Conservation (phyloP, 2,888 invertebrate genomes). For the Macrophya alboannulata region DNA sequence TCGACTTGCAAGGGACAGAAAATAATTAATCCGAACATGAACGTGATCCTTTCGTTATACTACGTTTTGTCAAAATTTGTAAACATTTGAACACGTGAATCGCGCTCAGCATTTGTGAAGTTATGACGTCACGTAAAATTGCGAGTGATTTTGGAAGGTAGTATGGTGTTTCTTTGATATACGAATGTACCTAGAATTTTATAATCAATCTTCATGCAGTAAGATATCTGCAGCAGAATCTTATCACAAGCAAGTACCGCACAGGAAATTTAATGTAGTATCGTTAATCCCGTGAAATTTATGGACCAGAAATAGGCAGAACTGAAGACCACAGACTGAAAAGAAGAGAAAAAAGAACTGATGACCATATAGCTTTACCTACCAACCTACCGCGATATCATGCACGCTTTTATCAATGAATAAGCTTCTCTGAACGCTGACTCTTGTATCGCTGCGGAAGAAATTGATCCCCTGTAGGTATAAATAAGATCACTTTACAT, state of each 20-base stretch:
- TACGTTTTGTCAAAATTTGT: background rate
- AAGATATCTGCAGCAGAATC: background rate
- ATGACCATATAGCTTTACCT: background rate
- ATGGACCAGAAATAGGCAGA: background rate
- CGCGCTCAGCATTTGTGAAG: background rate
- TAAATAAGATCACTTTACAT: conserved; percentile 21
- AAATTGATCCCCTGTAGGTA: background rate
- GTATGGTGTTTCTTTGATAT: no score
- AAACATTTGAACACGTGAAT: background rate
- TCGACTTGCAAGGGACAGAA: background rate
- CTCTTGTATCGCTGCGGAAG: background rate
- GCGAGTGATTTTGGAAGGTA: background rate
- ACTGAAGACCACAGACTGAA: background rate
- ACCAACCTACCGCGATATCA: background rate
- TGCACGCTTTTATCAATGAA: background rate
- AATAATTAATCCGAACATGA: background rate
- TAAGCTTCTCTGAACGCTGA: background rate
- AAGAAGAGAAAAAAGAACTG: background rate
- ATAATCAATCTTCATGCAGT: no score
- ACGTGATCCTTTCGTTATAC: background rate
- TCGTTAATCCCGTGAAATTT: background rate
- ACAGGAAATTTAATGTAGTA: background rate
- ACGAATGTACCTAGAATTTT: no score
- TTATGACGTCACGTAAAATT: background rate
- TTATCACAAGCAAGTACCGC: background rate